Base-by-base conservation (phyloP, 2,888 invertebrate species). In the Panorpa germanica region DNA sequence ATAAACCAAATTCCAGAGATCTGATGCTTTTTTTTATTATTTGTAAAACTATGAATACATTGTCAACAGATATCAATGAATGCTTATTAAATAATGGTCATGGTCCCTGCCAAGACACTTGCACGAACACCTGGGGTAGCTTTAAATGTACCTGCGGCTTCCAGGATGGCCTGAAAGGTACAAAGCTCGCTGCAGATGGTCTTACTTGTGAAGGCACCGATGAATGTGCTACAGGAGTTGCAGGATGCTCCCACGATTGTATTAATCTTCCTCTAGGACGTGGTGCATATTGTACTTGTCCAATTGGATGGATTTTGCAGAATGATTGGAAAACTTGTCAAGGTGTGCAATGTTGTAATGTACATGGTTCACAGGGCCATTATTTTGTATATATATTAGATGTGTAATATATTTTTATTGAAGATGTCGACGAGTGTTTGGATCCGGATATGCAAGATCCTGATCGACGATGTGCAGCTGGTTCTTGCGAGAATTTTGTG, bases 31-130 rank as follows among this genome's bases (percentile, higher is more conserved):
- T 29, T n/a, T 23, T 22, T 17, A 11, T 33, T 10, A 33, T 33
- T 33, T 28, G 21, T 29, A 33, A 29, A 33, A 33, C 29, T 33
- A 29, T 25, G 29, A 33, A 29, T 20, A 19, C 18, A 13, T 25
- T 29, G 29, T 29, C 29, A 33, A 10, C 44, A 55, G 65, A 65
- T 44, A 47, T 61, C 32, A 62, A 68, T 45, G 68, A 68, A 45
- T 68, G 68, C 39, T 45, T 61, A 7, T 43, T 59, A 35, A 57
- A 63, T 39, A 65, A 64, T 45, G 67, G 65, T 6, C 48, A 49
- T 29, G 68, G 67, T 2, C 64, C 65, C 7, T 70, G 70, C 43
- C 63, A 69, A 41, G 66, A 64, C 38, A 49, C 47, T 15, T 70
- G 70, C 43, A 45, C 44, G 32, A 70, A 70, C 45, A 55, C 55